phyloP scores from a whole-genome alignment of 2,797 vertebrate species.

The Gymnodraco acuticeps region DNA sequence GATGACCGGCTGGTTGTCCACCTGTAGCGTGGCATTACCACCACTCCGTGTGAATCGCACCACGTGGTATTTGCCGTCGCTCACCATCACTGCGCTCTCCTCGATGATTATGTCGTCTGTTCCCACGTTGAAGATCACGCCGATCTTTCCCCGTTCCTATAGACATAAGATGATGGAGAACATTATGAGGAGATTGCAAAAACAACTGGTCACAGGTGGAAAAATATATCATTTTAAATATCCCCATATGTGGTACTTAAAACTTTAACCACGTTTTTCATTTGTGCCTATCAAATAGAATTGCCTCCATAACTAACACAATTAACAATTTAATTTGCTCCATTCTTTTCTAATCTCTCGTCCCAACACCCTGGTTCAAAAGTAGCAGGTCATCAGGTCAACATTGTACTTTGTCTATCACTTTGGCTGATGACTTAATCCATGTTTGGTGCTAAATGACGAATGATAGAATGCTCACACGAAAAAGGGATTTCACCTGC shows the following conservation, averaged over 20 bases:
- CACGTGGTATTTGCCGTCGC: slow-evolving; percentile 95
- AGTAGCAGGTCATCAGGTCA: too few species aligned
- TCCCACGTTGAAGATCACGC: slow-evolving; percentile 96
- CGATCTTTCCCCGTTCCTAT: slow-evolving; percentile 91
- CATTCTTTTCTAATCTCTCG: too few species aligned
- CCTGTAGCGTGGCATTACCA: slow-evolving; percentile 94
- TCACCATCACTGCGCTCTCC: slow-evolving; percentile 92
- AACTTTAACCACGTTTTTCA: background rate
- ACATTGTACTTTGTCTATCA: background rate
- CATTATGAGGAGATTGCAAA: background rate
- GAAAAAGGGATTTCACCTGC: too few species aligned
- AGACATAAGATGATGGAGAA: slow-evolving; percentile 10
- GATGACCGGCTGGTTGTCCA: slow-evolving; percentile 95
- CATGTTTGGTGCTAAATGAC: background rate
- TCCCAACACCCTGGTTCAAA: too few species aligned
- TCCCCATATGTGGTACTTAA: background rate
- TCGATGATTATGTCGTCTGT: slow-evolving; percentile 94
- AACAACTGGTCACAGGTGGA: too few species aligned
- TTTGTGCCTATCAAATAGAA: background rate
- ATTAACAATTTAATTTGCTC: too few species aligned
- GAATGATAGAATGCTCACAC: background rate
- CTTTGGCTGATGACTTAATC: background rate
- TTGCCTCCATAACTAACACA: background rate
- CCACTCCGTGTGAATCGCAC: slow-evolving; percentile 95
- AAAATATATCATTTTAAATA: background rate